A percentile compares a stretch with the other conserved stretches of the same genome.
phyloP scores from a whole-genome alignment of 2,888 invertebrate species.

The Seira musarum region DNA sequence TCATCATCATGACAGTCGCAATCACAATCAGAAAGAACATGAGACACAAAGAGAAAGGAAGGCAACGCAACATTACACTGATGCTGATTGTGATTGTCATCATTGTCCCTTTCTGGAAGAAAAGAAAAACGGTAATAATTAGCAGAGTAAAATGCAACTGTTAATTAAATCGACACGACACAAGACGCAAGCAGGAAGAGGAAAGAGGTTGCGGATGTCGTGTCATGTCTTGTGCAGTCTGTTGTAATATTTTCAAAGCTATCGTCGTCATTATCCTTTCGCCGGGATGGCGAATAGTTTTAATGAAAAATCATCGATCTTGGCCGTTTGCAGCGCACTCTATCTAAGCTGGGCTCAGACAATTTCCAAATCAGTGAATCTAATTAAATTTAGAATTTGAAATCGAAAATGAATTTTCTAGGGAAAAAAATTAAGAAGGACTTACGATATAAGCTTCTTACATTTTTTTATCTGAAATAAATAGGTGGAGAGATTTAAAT shows the following conservation, averaged over 20 bases:
- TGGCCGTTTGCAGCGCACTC: too few species aligned
- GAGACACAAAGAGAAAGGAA: background rate
- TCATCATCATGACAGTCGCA: background rate
- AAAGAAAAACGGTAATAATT: constrained; percentile 12
- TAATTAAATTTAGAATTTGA: background rate
- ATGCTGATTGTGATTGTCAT: background rate
- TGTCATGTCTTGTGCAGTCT: background rate
- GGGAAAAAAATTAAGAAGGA: constrained; percentile 9
- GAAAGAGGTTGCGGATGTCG: too few species aligned
- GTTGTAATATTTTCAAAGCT: too few species aligned
- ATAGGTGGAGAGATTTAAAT: background rate
- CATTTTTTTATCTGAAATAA: constrained; percentile 2
- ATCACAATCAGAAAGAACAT: background rate
- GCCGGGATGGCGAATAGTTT: too few species aligned
- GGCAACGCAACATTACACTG: background rate
- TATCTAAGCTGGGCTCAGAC: too few species aligned
- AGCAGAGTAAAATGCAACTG: constrained; percentile 7
- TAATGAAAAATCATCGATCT: too few species aligned
- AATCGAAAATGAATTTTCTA: constrained; percentile 3
- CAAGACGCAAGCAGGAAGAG: background rate
- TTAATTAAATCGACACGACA: constrained; percentile 16
- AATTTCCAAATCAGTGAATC: background rate
- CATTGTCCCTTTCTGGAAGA: background rate
- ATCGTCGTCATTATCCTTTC: too few species aligned
- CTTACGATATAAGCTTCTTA: constrained; percentile 4